Evolutionary conservation across 2,113 vertebrate genomes (phyloP).

Genomic region (Nymphicus hollandicus): DNA sequence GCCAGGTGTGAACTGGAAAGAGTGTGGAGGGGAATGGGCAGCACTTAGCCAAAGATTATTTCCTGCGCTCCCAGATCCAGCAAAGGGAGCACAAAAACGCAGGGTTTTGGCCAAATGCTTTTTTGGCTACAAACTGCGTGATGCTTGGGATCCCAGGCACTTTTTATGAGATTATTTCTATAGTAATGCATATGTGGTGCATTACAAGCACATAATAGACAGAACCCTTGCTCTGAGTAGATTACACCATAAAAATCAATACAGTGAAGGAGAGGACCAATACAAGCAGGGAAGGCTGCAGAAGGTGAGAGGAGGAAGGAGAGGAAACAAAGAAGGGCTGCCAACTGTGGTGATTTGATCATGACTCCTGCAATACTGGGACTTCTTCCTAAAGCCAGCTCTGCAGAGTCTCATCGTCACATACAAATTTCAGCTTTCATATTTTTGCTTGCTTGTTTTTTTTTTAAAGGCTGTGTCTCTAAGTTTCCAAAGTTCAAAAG

Average conservation of each 20-base stretch:
- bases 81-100: constrained; percentile 15
- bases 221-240: neutral
- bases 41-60: neutral
- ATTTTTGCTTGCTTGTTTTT: neutral
- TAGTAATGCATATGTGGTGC: neutral
- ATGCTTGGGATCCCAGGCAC: neutral
- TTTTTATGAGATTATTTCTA: neutral
- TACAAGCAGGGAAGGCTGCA: neutral
- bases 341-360: neutral
- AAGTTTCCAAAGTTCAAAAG: neutral
- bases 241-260: neutral
- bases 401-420: neutral
- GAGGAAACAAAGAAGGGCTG: neutral
- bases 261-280: fast-evolving
- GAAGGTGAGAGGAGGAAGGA: neutral
- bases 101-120: neutral
- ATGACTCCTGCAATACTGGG: neutral
- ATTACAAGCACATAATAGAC: fast-evolving
- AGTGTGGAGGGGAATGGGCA: fast-evolving
- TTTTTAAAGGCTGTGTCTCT: neutral
- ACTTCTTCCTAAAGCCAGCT: neutral
- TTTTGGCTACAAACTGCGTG: neutral
- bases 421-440: neutral
- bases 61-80: neutral
- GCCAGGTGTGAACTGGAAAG: fast-evolving